These are phyloP conservation scores for Lucifuga dentata DNA, from an alignment of 2,113 vertebrate species.

Conservation along the genomic window DNA sequence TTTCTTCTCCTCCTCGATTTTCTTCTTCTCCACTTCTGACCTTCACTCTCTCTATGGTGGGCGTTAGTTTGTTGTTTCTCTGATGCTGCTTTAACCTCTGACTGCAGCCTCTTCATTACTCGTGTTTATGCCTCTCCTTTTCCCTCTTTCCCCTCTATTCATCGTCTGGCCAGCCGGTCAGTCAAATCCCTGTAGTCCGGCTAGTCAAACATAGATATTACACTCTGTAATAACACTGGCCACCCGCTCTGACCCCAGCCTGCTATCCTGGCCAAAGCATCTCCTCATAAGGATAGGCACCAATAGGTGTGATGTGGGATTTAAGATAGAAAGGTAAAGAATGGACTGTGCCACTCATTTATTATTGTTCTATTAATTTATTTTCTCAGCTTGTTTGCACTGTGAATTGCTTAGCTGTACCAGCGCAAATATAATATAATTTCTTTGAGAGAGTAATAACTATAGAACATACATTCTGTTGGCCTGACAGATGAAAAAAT, in stretches of 20 bases:
- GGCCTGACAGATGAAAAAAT: constrained; percentile 25
- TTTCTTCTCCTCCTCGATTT: neutral
- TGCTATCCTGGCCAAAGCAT: constrained; percentile 69
- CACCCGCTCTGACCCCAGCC: constrained; percentile 77
- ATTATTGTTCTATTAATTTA: constrained; percentile 68
- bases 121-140: constrained; percentile 83
- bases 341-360: constrained; percentile 73
- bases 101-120: constrained; percentile 85
- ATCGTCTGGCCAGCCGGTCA: constrained; percentile 75
- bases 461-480: constrained; percentile 28
- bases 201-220: constrained; percentile 86
- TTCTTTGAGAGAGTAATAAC: constrained; percentile 34
- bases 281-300: constrained; percentile 80
- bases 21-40: constrained; percentile 59
- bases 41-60: constrained; percentile 72
- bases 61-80: constrained; percentile 86
- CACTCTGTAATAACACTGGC: constrained; percentile 84
- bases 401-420: constrained; percentile 51
- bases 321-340: constrained; percentile 66
- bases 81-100: constrained; percentile 83
- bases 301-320: constrained; percentile 81
- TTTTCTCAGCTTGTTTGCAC: constrained; percentile 57
- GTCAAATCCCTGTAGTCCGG: constrained; percentile 81
- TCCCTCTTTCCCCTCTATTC: constrained; percentile 70
- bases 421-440: constrained; percentile 44